phyloP scores from a whole-genome alignment of 2,888 invertebrate species.

The Agrochola litura region DNA sequence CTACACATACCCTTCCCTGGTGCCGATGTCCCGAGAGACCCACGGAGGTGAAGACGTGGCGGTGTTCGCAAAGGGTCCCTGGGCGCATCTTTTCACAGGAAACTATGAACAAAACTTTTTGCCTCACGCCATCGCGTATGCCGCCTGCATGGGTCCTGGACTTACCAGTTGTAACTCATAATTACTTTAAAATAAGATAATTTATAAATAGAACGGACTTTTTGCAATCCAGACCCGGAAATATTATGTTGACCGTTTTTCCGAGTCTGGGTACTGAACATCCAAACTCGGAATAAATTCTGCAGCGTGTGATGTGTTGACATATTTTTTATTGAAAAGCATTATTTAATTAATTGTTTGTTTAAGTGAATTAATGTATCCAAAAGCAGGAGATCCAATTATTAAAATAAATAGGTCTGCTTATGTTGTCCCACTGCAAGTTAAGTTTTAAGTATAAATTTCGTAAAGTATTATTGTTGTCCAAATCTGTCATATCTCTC shows the following conservation, averaged over 20 bases:
- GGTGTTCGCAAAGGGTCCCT: conserved; percentile 94
- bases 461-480: background rate
- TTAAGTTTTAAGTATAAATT: background rate
- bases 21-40: conserved; percentile 92
- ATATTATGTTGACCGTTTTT: conserved; percentile 6
- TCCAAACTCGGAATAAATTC: background rate
- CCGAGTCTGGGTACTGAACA: background rate
- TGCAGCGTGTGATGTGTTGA: background rate
- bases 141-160: conserved; percentile 93
- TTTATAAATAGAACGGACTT: background rate
- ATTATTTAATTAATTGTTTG: background rate
- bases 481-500: background rate
- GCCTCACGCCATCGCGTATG: conserved; percentile 94
- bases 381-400: background rate
- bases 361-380: background rate
- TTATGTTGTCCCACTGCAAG: background rate
- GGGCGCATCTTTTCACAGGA: conserved; percentile 95
- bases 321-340: background rate
- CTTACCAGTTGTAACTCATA: conserved; percentile 82
- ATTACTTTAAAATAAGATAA: background rate
- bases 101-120: conserved; percentile 95
- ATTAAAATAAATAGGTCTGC: background rate
- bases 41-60: conserved; percentile 96
- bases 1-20: conserved; percentile 91
- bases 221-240: background rate